Evolutionary conservation across 2,888 invertebrate genomes (phyloP), one percentile per base, ranked within the genome.

Genomic region (Leptopilina drosophilae): DNA sequence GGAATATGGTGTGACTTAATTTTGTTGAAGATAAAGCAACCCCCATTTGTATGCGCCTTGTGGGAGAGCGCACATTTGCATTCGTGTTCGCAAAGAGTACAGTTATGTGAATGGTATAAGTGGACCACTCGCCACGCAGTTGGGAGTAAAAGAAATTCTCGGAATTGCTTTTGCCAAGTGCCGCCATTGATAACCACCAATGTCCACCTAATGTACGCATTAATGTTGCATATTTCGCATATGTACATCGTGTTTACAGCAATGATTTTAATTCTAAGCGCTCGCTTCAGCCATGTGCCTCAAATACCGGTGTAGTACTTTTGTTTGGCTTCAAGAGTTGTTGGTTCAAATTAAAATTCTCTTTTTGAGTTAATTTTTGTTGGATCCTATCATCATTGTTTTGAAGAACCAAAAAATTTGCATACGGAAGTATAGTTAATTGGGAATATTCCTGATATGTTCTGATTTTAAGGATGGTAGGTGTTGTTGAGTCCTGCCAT

Each of bases 121-220:
- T 82, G 80, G 83, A 84, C 81, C 81, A 77, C 64, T 69, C 78
- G 59, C 76, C 64, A 81, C 78, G 77, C 20, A 78, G 84, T 82
- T 83, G 85, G 82, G 84, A 85, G 82, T 56, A 33, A 56, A 56
- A 73, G 33, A 73, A 56, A 73, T 73, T 79, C 82, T 77, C 83
- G 80, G 79, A 82, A 84, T 86, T 82, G 82, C 83, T 59, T 42
- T 64, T 73, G 86, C 79, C 81, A 86, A 86, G 84, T 83, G 82
- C 81, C 77, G 78, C 81, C 83, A 73, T 56, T 73, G 73, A 73
- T 73, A 56, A 73, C 73, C 56, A 42, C 33, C 56, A 49, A 26
- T 73, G 56, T 73, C 56, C 56, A 73, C 73, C 56, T 56, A 73
- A 73, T 73, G 73, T 73, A 73, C 11, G 33, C 73, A 53, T 56